phyloP scores from a whole-genome alignment of 2,888 invertebrate genomes.

The Empis stercorea region DNA sequence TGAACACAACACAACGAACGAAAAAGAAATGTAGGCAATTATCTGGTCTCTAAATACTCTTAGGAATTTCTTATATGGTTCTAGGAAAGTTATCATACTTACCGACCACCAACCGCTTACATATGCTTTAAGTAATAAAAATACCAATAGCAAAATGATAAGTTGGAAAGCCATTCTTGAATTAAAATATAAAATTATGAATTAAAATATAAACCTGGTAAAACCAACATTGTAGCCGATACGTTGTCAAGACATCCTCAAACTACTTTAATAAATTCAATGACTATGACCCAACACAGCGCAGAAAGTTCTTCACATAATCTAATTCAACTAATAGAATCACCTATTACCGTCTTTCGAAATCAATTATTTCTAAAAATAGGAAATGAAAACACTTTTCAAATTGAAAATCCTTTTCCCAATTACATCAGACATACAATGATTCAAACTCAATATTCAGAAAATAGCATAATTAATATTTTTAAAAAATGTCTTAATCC shows the following conservation, averaged over 20 bases:
- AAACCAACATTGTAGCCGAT: constrained; percentile 20
- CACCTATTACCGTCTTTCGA: constrained; percentile 10
- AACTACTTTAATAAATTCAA: no score
- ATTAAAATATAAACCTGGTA: neutral
- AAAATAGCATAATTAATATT: neutral
- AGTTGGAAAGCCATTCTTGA: constrained; percentile 7
- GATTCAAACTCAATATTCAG: no score
- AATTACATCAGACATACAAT: neutral
- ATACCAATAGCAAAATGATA: constrained; percentile 13
- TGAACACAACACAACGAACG: no score
- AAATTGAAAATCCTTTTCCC: constrained; percentile 1
- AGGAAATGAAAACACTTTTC: constrained; percentile 1
- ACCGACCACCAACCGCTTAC: constrained; percentile 11
- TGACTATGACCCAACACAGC: constrained; percentile 8
- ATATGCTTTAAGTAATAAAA: neutral
- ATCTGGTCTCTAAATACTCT: constrained; percentile 24
- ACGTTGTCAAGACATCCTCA: constrained; percentile 11
- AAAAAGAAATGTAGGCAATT: constrained; percentile 20
- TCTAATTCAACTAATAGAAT: constrained; percentile 10
- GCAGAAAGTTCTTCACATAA: constrained; percentile 12
- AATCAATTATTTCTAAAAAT: neutral
- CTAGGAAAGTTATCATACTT: constrained; percentile 13
- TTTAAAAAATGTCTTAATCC: constrained; percentile 7
- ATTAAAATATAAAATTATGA: neutral
- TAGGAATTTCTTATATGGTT: constrained; percentile 24